Evolutionary conservation across 2,888 invertebrate genomes (phyloP).

Genomic region (Zhengitettix transpicula): DNA sequence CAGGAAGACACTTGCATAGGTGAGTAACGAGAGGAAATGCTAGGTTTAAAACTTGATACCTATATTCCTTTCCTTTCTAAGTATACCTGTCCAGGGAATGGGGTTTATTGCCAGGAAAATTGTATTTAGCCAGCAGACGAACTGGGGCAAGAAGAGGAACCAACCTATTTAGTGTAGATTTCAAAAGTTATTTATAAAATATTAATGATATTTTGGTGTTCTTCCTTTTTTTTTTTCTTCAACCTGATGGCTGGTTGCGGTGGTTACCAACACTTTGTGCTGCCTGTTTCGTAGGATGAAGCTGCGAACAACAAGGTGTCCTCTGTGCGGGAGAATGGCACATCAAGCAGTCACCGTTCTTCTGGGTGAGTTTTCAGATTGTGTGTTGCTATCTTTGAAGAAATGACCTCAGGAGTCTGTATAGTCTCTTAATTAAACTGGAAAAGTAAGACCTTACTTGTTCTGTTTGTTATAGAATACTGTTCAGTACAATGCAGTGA

Average conservation of each 20-base stretch:
- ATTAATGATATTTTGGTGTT: constrained; percentile 25
- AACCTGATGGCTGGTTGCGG: constrained; percentile 13
- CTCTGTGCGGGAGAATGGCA: constrained; percentile 33
- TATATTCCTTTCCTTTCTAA: not conserved
- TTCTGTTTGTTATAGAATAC: constrained; percentile 13
- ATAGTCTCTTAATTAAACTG: not conserved
- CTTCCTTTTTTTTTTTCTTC: constrained; percentile 25
- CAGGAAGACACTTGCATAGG: constrained; percentile 7
- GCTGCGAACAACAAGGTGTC: constrained; percentile 17
- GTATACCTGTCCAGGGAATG: not conserved
- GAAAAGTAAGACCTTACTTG: constrained; percentile 1
- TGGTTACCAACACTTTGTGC: constrained; percentile 17
- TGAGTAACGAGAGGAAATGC: constrained; percentile 8
- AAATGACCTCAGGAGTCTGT: not conserved
- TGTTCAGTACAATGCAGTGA: constrained; percentile 11
- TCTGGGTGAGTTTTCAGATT: constrained; percentile 31
- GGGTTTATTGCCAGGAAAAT: not conserved
- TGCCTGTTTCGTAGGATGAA: constrained; percentile 34
- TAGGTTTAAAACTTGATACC: not conserved
- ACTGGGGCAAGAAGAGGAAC: constrained; percentile 6
- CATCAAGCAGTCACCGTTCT: constrained; percentile 30
- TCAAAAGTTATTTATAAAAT: constrained; percentile 3
- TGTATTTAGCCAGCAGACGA: constrained; percentile 3
- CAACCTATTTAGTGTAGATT: not conserved
- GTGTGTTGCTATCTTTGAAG: not conserved